Percentiles rank a stretch among this genome's conserved stretches.
phyloP scores from a whole-genome alignment of 2,113 vertebrate genomes.

The Catharus fuscescens region DNA sequence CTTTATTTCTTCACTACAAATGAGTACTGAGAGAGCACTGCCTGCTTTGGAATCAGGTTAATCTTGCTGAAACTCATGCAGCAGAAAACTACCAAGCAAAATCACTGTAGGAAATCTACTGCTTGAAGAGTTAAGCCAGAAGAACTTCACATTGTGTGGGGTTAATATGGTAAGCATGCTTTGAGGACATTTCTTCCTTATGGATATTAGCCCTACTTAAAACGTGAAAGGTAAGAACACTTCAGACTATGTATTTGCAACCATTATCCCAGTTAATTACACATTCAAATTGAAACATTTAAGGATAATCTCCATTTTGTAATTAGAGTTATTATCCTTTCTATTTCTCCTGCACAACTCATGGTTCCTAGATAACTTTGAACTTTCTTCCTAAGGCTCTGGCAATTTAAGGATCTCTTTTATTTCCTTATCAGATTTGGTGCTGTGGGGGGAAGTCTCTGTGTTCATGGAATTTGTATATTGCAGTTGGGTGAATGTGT shows the following conservation, averaged over 20 bases:
- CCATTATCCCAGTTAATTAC: constrained; percentile 23
- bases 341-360: neutral
- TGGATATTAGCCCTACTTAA: neutral
- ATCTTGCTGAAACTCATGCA: neutral
- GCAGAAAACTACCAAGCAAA: neutral
- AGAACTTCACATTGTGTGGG: neutral
- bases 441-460: neutral
- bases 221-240: neutral
- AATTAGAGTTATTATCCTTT: neutral
- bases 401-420: neutral
- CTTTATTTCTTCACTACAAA: neutral
- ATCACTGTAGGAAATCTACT: neutral
- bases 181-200: neutral
- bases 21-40: neutral
- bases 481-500: neutral
- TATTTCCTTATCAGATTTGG: neutral
- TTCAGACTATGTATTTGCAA: neutral
- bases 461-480: fast-evolving
- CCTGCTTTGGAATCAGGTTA: neutral
- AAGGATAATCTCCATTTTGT: neutral
- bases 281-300: neutral
- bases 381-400: neutral
- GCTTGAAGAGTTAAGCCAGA: neutral
- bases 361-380: neutral
- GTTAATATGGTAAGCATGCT: neutral